Evolutionary conservation across 2,113 vertebrate genomes (phyloP).

Genomic region (Vanacampus margaritifer): DNA sequence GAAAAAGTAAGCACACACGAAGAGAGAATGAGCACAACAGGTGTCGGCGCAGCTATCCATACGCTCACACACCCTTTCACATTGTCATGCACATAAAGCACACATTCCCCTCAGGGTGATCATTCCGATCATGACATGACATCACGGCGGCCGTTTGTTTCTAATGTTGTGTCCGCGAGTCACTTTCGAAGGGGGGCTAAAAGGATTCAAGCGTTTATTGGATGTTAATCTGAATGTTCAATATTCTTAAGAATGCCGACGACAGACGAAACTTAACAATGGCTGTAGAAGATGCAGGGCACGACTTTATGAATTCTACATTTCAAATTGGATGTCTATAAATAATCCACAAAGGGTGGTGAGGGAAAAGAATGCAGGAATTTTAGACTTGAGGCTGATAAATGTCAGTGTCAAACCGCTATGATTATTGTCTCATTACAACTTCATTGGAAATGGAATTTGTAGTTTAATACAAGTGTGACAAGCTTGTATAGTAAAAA

Average conservation of each 20-base stretch:
- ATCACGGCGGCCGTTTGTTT: not conserved
- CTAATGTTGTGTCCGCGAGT: not conserved
- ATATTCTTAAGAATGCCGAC: not conserved
- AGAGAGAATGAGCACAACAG: slow-evolving; percentile 5
- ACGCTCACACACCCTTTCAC: slow-evolving; percentile 1
- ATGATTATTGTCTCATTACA: not conserved
- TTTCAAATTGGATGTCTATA: not conserved
- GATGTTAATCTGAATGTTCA: not conserved
- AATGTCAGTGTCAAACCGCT: not conserved
- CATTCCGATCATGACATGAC: slow-evolving; percentile 16
- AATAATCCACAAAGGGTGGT: not conserved
- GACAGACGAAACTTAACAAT: not conserved
- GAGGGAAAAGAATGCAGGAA: not conserved
- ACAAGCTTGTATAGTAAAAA: not conserved
- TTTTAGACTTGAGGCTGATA: not conserved
- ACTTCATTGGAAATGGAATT: too few relatives aligned
- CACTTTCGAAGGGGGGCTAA: not conserved
- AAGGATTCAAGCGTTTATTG: not conserved
- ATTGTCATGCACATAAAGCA: slow-evolving; percentile 4
- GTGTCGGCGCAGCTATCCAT: not conserved
- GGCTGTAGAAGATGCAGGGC: not conserved
- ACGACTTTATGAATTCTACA: not conserved
- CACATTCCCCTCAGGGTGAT: not conserved
- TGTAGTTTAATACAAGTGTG: not conserved
- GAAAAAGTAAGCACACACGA: slow-evolving; percentile 14